These are phyloP conservation scores for Okamejei kenojei DNA, from an alignment of 2,797 vertebrate genomes.

Conservation along the genomic window DNA sequence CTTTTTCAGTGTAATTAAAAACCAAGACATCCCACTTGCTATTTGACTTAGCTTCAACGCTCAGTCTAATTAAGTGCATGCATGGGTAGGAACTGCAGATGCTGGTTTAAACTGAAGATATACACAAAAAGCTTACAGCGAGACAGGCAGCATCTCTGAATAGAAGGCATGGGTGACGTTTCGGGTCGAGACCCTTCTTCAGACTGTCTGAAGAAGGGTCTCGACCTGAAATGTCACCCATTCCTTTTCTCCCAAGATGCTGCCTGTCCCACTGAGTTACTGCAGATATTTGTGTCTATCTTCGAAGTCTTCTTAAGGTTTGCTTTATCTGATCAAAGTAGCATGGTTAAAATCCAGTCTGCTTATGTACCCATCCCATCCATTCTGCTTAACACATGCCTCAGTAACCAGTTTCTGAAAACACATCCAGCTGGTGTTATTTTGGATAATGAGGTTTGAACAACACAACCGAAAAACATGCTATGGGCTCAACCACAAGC, in stretches of 20 bases:
- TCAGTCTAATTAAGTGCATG: background rate
- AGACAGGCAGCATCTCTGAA: too few relatives aligned
- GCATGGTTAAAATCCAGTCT: background rate
- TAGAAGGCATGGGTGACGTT: too few relatives aligned
- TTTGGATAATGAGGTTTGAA: slow-evolving; percentile 3
- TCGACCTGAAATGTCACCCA: too few relatives aligned
- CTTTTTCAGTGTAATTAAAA: background rate
- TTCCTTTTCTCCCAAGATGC: too few relatives aligned
- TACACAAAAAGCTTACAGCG: too few relatives aligned
- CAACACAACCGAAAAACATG: slow-evolving; percentile 15
- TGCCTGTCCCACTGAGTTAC: too few relatives aligned
- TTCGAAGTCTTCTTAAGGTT: too few relatives aligned
- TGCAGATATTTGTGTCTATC: too few relatives aligned
- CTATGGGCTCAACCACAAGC: background rate
- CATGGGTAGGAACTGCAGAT: too few relatives aligned
- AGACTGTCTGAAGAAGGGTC: too few relatives aligned
- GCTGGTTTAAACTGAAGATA: too few relatives aligned
- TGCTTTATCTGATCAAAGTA: background rate
- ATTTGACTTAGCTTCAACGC: background rate
- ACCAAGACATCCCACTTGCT: background rate
- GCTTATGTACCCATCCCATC: background rate
- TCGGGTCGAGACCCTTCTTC: too few relatives aligned
- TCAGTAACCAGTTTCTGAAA: background rate
- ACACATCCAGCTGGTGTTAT: slow-evolving; percentile 34
- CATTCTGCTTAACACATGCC: background rate